phyloP scores from a whole-genome alignment of 1,140 invertebrate species.

The Panagrolaimus sp. region DNA sequence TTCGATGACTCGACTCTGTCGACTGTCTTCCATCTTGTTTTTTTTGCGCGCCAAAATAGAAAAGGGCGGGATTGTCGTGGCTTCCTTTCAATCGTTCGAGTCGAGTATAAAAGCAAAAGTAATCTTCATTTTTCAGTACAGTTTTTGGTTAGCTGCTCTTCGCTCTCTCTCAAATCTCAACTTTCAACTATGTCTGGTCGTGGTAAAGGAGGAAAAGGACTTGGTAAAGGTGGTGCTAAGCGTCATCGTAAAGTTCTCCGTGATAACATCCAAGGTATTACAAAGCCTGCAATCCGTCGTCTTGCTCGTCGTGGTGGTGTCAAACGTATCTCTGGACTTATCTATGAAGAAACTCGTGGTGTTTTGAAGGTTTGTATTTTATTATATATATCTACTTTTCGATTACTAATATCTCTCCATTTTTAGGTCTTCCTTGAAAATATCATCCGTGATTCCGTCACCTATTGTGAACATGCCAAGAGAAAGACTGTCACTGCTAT shows the following conservation, averaged over 20 bases:
- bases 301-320: constrained; percentile 72
- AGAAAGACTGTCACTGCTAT: constrained; percentile 73
- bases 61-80: no score
- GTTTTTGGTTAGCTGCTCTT: no score
- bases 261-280: constrained; percentile 74
- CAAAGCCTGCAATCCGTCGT: constrained; percentile 68
- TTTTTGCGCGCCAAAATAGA: no score
- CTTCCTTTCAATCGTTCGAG: no score
- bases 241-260: constrained; percentile 67
- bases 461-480: constrained; percentile 76
- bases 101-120: no score
- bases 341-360: constrained; percentile 65
- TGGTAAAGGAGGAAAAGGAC: constrained; percentile 69
- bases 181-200: constrained; percentile 61
- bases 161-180: no score
- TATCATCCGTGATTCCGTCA: constrained; percentile 74
- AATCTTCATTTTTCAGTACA: no score
- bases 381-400: constrained; percentile 65
- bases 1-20: no score
- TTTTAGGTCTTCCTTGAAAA: constrained; percentile 72
- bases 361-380: constrained; percentile 65
- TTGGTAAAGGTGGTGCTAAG: constrained; percentile 70
- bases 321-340: constrained; percentile 71
- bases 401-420: constrained; percentile 62
- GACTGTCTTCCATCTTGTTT: no score